Evolutionary conservation across 37 sponge, comb jelly and placozoan genomes (phyloP).

Genomic region (Agelas oroides): DNA sequence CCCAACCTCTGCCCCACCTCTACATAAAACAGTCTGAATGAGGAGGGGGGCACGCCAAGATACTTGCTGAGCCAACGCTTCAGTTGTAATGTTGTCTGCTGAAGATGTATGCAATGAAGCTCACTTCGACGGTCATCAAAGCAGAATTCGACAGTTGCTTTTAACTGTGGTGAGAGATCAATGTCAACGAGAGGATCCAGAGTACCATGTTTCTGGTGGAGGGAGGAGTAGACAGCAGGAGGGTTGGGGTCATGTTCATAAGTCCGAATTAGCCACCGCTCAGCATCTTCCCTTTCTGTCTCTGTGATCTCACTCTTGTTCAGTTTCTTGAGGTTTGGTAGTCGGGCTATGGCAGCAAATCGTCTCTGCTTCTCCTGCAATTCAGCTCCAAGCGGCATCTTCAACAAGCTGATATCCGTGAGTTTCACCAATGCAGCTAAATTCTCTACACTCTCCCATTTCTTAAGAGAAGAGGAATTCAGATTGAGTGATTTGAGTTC

Average conservation of each 20-base stretch:
- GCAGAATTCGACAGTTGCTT: constrained; percentile 28
- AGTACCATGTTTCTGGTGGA: constrained; percentile 54
- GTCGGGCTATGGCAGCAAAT: constrained; percentile 50
- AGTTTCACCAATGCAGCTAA: constrained; percentile 24
- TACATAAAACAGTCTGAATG: constrained; percentile 14
- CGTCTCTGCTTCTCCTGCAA: constrained; percentile 52
- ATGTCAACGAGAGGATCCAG: constrained; percentile 49
- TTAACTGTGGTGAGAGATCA: neutral
- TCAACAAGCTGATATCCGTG: constrained; percentile 36
- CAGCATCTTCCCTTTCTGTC: constrained; percentile 64
- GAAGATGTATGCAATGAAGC: neutral
- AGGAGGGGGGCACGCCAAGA: constrained; percentile 11
- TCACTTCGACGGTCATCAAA: constrained; percentile 29
- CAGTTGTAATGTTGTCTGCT: constrained; percentile 36
- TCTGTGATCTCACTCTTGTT: constrained; percentile 62
- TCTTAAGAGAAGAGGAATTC: constrained; percentile 25
- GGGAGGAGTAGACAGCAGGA: constrained; percentile 14
- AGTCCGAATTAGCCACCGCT: constrained; percentile 61
- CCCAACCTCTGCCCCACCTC: neutral
- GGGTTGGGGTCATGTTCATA: neutral
- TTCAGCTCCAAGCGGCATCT: constrained; percentile 34
- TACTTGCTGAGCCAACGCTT: constrained; percentile 36
- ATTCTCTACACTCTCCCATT: constrained; percentile 49
- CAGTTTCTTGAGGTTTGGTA: constrained; percentile 34
- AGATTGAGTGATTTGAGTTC: constrained; percentile 33